Conservation (phyloP, 92 coral and sea anemone genomes). For the Epizoanthus fatuus region DNA sequence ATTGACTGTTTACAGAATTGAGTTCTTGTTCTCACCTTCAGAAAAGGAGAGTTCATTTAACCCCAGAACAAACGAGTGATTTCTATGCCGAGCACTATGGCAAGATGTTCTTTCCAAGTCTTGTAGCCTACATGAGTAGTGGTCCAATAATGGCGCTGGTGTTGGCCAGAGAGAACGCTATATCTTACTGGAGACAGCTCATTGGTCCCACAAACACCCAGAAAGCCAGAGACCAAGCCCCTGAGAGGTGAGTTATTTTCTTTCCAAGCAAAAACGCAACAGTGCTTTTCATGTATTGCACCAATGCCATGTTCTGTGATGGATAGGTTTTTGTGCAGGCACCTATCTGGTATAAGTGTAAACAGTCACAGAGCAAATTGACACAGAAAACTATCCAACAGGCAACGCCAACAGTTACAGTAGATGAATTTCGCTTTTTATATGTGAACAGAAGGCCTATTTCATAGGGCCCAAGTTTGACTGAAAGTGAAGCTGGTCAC, state of each 20-base stretch:
- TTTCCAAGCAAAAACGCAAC: too few species aligned
- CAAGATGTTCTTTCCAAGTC: conserved; percentile 99
- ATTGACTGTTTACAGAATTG: not conserved
- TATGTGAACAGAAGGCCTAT: too few species aligned
- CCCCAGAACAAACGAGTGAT: conserved; percentile 99
- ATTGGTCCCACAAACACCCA: conserved; percentile 99
- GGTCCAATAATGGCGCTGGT: conserved; percentile 91
- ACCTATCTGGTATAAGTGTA: too few species aligned
- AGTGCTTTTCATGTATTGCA: too few species aligned
- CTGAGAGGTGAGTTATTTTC: conserved; percentile 82
- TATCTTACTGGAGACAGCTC: conserved; percentile 93
- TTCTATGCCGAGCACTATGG: conserved; percentile 99
- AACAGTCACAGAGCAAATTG: too few species aligned
- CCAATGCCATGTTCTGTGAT: too few species aligned
- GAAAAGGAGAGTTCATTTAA: conserved; percentile 97
- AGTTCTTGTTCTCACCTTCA: conserved; percentile 13
- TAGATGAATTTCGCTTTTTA: too few species aligned
- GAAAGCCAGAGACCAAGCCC: conserved; percentile 99
- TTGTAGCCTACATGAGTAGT: conserved; percentile 99
- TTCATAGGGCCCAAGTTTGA: too few species aligned
- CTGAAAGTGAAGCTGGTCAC: too few species aligned
- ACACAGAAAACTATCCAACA: too few species aligned
- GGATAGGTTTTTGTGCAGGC: too few species aligned
- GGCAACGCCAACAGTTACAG: too few species aligned
- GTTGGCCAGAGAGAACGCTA: conserved; percentile 92